Evolutionary conservation across 2,797 vertebrate genomes (phyloP).

Genomic region (Leptodactylus fallax): DNA sequence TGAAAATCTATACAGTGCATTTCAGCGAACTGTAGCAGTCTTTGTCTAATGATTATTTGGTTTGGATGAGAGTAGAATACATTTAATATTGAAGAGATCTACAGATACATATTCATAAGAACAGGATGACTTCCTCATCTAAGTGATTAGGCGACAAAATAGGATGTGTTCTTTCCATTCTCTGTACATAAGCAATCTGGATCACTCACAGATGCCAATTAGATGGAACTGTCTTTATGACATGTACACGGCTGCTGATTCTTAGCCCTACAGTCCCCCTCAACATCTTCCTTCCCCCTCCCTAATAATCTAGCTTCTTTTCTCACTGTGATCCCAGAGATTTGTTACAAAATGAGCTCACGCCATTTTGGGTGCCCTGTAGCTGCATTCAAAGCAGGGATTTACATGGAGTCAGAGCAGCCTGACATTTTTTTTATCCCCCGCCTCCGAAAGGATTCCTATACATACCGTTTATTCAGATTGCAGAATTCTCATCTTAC

Average conservation of each 20-base stretch:
- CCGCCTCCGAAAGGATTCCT: conserved; percentile 16
- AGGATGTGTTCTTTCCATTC: not conserved
- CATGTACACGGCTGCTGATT: conserved; percentile 15
- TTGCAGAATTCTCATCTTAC: conserved; percentile 34
- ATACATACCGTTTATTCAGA: conserved; percentile 22
- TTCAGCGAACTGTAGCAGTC: not conserved
- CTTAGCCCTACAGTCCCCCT: not conserved
- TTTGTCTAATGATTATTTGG: not conserved
- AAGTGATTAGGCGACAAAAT: conserved; percentile 6
- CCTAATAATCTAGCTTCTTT: not conserved
- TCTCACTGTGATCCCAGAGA: conserved; percentile 32
- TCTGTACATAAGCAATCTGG: not conserved
- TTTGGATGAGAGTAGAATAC: not conserved
- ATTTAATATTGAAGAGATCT: not conserved
- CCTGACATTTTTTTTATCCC: conserved; percentile 27
- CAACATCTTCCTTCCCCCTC: no score
- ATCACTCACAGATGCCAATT: conserved; percentile 20
- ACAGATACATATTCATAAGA: not conserved
- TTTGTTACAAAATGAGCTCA: conserved; percentile 42
- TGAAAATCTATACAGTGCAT: not conserved
- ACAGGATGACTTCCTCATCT: conserved; percentile 25
- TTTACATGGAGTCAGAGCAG: conserved; percentile 45
- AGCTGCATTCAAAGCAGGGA: conserved; percentile 38
- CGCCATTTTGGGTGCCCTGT: conserved; percentile 58
- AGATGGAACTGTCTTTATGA: conserved; percentile 1